phyloP scores from a whole-genome alignment of 2,888 invertebrate genomes.

The Eilema depressum region DNA sequence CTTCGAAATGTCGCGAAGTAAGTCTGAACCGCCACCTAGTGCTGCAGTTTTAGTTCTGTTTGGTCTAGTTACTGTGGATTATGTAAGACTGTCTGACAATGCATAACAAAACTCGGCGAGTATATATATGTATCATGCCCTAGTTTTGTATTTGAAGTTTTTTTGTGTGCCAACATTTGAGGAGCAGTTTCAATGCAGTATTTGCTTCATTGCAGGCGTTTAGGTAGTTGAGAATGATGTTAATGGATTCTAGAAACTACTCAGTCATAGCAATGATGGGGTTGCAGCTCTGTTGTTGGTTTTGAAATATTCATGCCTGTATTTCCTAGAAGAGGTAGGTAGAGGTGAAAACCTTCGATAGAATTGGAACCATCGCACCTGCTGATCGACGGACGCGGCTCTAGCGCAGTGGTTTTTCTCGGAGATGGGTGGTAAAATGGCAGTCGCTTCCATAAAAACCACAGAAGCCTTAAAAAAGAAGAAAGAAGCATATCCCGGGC shows the following conservation, averaged over 20 bases:
- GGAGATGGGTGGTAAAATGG: no score
- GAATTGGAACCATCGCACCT: no score
- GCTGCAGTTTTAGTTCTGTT: constrained; percentile 28
- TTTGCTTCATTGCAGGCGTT: constrained; percentile 11
- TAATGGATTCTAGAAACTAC: not conserved
- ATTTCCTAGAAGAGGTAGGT: not conserved
- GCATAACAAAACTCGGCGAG: constrained; percentile 18
- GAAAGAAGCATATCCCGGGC: no score
- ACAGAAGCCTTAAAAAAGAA: no score
- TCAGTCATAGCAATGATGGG: not conserved
- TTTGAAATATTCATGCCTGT: not conserved
- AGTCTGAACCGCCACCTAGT: constrained; percentile 53
- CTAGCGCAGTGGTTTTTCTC: no score
- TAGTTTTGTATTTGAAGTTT: constrained; percentile 16
- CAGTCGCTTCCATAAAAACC: no score
- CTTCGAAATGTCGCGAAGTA: constrained; percentile 24
- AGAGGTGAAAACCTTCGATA: not conserved
- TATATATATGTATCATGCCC: constrained; percentile 21
- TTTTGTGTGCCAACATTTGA: constrained; percentile 18
- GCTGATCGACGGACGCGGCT: no score
- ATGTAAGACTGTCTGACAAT: constrained; percentile 37
- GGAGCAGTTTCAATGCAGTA: not conserved
- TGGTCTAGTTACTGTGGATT: constrained; percentile 47
- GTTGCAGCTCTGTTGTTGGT: not conserved
- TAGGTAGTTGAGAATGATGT: constrained; percentile 1